A percentile compares a stretch with the other conserved stretches of the same genome.
phyloP scores from a whole-genome alignment of 1,140 invertebrate genomes.

The Pinna nobilis region DNA sequence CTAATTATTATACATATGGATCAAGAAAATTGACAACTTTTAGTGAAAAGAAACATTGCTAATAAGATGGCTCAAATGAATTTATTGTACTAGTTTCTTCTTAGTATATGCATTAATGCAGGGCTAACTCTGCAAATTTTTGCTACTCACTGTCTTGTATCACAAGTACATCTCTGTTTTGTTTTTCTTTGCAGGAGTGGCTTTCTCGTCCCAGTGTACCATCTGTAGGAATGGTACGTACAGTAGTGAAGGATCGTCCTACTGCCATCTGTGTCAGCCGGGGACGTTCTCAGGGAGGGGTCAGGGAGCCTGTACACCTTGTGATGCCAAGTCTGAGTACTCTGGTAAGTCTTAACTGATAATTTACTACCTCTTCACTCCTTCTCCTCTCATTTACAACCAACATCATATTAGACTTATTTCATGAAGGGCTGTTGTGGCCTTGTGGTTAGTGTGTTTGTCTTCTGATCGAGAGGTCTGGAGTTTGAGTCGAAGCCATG shows the following conservation, averaged over 20 bases:
- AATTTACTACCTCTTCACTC: neutral
- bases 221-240: slow-evolving; percentile 79
- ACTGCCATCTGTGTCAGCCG: slow-evolving; percentile 76
- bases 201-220: slow-evolving; percentile 79
- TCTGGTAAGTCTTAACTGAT: slow-evolving; percentile 66
- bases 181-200: slow-evolving; percentile 75
- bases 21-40: too few species aligned
- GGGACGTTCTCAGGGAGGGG: slow-evolving; percentile 76
- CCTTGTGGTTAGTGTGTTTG: neutral
- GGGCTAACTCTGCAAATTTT: too few species aligned
- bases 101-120: too few species aligned
- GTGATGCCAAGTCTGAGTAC: slow-evolving; percentile 74
- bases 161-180: too few species aligned
- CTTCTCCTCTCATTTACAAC: neutral
- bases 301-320: slow-evolving; percentile 75
- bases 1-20: slow-evolving; percentile 11
- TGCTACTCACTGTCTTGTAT: too few species aligned
- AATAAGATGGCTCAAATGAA: neutral
- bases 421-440: neutral
- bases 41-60: neutral
- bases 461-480: too few species aligned
- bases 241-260: slow-evolving; percentile 73
- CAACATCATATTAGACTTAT: neutral
- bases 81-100: too few species aligned
- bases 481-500: too few species aligned